These are phyloP conservation scores for Pemphredon lugubris DNA, from an alignment of 2,888 invertebrate genomes.

Conservation along the genomic window DNA sequence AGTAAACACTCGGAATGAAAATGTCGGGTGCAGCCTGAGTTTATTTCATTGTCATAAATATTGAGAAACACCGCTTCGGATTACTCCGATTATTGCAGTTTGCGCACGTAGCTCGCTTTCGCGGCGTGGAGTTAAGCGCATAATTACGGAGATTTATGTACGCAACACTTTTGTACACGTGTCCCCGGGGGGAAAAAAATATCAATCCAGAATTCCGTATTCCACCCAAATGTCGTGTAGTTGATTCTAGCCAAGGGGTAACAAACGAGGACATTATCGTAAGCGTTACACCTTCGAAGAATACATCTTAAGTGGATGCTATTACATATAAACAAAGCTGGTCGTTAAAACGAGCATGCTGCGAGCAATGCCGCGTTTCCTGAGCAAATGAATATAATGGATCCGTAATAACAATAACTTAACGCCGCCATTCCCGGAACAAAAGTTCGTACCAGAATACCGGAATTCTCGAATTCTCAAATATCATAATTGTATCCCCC, in stretches of 20 bases:
- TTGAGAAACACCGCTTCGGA: slow-evolving; percentile 5
- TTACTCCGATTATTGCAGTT: slow-evolving; percentile 9
- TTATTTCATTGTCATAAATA: not conserved
- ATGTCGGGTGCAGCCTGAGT: not conserved
- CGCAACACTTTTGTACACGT: not conserved
- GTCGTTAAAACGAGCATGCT: slow-evolving; percentile 12
- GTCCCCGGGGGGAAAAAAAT: slow-evolving; percentile 13
- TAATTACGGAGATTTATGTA: slow-evolving; percentile 15
- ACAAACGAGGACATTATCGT: slow-evolving; percentile 4
- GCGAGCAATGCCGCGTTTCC: not conserved
- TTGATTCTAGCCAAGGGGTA: not conserved
- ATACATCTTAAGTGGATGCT: slow-evolving; percentile 4
- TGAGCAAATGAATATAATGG: slow-evolving; percentile 4
- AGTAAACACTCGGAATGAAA: not conserved
- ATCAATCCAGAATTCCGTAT: not conserved
- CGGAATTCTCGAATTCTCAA: not conserved
- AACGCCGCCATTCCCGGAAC: not conserved
- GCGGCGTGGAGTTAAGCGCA: slow-evolving; percentile 11
- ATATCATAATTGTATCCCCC: not conserved
- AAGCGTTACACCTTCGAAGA: not conserved
- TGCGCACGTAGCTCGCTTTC: slow-evolving; percentile 1
- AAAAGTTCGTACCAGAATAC: not conserved
- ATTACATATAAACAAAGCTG: slow-evolving; percentile 19
- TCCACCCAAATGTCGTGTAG: not conserved
- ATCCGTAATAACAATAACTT: not conserved